These are phyloP conservation scores for Seira musarum DNA, from an alignment of 2,888 invertebrate species.

Conservation along the genomic window DNA sequence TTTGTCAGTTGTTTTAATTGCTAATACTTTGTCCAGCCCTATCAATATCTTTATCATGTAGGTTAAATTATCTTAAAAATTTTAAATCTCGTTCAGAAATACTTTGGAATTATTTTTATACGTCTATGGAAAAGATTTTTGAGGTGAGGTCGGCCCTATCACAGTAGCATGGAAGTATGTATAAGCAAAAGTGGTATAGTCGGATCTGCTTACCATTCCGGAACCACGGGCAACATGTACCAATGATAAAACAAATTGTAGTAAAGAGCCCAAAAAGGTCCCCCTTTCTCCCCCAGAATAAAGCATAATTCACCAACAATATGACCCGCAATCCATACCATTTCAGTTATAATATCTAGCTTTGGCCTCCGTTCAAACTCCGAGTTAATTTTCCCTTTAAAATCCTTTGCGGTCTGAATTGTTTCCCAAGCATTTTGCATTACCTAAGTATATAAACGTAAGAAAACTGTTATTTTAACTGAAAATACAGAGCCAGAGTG, in stretches of 20 bases:
- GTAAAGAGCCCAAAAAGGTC: slow-evolving; percentile 30
- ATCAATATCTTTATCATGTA: too few species aligned
- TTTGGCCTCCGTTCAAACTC: slow-evolving; percentile 9
- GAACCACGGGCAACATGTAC: slow-evolving; percentile 31
- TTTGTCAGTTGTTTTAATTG: too few species aligned
- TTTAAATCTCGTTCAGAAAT: too few species aligned
- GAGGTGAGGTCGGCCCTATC: too few species aligned
- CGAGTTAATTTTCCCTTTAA: neutral
- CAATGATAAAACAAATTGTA: slow-evolving; percentile 26
- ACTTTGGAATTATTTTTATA: too few species aligned
- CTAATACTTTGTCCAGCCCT: too few species aligned
- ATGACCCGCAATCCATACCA: slow-evolving; percentile 43
- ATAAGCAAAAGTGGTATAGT: too few species aligned
- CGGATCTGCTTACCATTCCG: slow-evolving; percentile 42
- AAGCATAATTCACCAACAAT: slow-evolving; percentile 23
- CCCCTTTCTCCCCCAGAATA: neutral
- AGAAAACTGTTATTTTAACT: too few species aligned
- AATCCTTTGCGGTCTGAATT: slow-evolving; percentile 2
- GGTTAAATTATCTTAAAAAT: too few species aligned
- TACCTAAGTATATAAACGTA: slow-evolving; percentile 24
- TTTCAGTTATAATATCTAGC: slow-evolving; percentile 27
- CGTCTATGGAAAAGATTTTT: too few species aligned
- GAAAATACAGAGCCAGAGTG: too few species aligned
- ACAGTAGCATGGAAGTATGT: too few species aligned
- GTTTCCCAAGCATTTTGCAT: neutral